These are phyloP conservation scores for Temnothorax rugatulus DNA, from an alignment of 2,888 invertebrate genomes.

Conservation along the genomic window DNA sequence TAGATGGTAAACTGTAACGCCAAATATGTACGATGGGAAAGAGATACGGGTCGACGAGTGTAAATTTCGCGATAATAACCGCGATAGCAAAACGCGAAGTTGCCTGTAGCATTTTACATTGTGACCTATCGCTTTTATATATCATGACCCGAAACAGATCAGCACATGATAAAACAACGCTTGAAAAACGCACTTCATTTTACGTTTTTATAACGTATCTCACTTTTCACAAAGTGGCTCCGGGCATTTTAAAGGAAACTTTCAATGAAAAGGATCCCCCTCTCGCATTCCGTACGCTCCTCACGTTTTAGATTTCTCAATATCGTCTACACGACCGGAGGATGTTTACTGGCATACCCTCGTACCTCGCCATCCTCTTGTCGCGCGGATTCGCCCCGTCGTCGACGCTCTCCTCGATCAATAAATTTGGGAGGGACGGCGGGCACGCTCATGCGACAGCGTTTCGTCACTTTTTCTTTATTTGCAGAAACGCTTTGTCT, in stretches of 20 bases:
- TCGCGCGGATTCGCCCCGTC: slow-evolving; percentile 21
- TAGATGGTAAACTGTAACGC: not conserved
- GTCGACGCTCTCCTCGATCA: slow-evolving; percentile 26
- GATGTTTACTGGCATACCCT: not conserved
- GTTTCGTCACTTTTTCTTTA: slow-evolving; percentile 43
- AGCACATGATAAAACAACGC: slow-evolving; percentile 15
- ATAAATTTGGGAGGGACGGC: slow-evolving; percentile 47
- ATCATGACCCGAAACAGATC: slow-evolving; percentile 22
- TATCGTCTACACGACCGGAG: not conserved
- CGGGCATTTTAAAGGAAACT: not conserved
- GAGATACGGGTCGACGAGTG: slow-evolving; percentile 22
- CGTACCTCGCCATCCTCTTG: slow-evolving; percentile 27
- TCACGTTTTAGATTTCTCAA: slow-evolving; percentile 38
- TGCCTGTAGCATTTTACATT: slow-evolving; percentile 30
- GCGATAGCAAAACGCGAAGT: not conserved
- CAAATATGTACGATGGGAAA: not conserved
- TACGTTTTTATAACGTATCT: slow-evolving; percentile 1
- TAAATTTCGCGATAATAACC: slow-evolving; percentile 23
- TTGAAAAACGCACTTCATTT: not conserved
- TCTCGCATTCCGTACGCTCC: not conserved
- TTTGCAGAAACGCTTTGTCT: slow-evolving; percentile 46
- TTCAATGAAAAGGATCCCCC: not conserved
- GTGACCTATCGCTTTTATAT: slow-evolving; percentile 40
- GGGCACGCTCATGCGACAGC: slow-evolving; percentile 27
- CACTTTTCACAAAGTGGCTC: not conserved